Conservation (phyloP, 2,888 invertebrate species). For the Cristatella mucedo region DNA sequence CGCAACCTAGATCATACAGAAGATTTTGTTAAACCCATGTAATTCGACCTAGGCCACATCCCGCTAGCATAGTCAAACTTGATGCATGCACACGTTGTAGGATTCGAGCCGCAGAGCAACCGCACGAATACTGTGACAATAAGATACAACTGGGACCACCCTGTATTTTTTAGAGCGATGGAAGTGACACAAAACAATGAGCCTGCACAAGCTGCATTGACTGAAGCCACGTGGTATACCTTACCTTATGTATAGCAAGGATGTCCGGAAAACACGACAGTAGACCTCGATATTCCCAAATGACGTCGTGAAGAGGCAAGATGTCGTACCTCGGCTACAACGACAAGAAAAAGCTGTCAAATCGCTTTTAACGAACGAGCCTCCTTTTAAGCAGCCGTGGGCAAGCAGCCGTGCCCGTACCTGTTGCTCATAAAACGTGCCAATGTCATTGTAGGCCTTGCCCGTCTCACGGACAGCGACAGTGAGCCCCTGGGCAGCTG, state of each 20-base stretch:
- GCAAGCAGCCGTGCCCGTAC: slow-evolving; percentile 21
- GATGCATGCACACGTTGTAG: no score
- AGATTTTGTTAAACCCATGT: no score
- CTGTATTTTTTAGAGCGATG: no score
- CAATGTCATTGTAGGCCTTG: slow-evolving; percentile 73
- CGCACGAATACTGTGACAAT: no score
- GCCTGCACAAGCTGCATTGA: no score
- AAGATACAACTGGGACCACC: no score
- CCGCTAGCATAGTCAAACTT: no score
- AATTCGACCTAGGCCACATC: no score
- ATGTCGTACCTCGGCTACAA: slow-evolving; percentile 34
- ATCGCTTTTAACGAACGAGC: no score
- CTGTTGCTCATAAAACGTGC: slow-evolving; percentile 73
- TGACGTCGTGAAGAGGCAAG: slow-evolving; percentile 73
- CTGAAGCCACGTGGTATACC: slow-evolving; percentile 11
- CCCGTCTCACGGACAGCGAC: slow-evolving; percentile 69
- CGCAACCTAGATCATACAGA: slow-evolving; percentile 45
- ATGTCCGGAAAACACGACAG: slow-evolving; percentile 78
- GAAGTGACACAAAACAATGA: no score
- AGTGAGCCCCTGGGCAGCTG: slow-evolving; percentile 43
- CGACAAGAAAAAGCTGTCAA: not conserved
- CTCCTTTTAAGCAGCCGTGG: no score
- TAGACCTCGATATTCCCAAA: slow-evolving; percentile 85
- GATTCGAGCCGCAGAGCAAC: no score
- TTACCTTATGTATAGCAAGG: slow-evolving; percentile 61